Evolutionary conservation across 2,113 vertebrate species (phyloP), one percentile per base, ranked within the genome.

Genomic region (Gymnocephalus cernua): DNA sequence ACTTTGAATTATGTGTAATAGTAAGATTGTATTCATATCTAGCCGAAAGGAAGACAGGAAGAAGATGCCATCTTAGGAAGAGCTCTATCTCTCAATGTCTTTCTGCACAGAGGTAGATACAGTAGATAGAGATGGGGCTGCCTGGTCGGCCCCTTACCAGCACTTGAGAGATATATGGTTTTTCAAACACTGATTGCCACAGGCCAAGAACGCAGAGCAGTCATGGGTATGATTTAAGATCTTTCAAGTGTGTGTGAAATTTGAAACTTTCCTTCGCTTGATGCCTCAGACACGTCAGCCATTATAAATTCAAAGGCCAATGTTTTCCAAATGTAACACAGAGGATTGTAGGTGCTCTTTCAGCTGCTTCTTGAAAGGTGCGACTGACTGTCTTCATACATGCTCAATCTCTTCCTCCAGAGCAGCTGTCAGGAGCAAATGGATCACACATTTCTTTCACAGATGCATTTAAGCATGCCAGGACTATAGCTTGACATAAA

Each of bases 131-230:
- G 38, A 50, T 13, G 47, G 53, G 58, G 57, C 74, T 65, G 61
- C 61, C 54, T 47, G 48, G 45, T 80, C 4, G 5, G 29, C 47
- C 53, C 53, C n/a, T 59, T n/a, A 45, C 27, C 53, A 15, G 38
- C 68, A 11, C 63, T 80, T 66, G 32, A 66, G 62, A 83, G 75
- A 90, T 83, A 21, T 76, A 58, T 23, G 54, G 76, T 71, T 89
- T 74, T 53, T 85, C 67, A 70, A 76, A 80, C n/a, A 27, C 58
- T 68, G 73, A 79, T 78, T 83, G 63, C 73, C 27, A 29, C 11
- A 56, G 48, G 41, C 44, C 53, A 70, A 67, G 38, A 77, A 54
- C 3, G 5, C 54, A n/a, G 18, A 50, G 32, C 58, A 14, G 63
- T 47, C 75, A 45, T n/a, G 27, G 32, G 7, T 77, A 69, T 83